phyloP scores from a whole-genome alignment of 92 coral and sea anemone genomes.

The Porites cylindrica region DNA sequence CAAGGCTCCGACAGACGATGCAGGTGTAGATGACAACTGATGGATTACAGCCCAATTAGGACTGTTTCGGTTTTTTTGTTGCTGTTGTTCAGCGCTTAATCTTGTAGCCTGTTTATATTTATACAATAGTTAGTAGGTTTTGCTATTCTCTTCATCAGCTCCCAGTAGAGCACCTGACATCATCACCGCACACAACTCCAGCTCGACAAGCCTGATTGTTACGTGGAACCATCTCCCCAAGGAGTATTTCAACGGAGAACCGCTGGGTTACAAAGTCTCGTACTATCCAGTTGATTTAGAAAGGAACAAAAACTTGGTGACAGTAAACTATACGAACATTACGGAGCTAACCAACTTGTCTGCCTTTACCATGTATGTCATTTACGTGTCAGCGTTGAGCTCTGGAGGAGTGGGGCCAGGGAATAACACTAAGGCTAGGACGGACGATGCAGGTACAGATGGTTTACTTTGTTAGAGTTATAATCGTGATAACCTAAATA shows the following conservation, averaged over 20 bases:
- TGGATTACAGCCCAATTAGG: neutral
- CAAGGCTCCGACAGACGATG: constrained; percentile 33
- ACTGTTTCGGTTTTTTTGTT: neutral
- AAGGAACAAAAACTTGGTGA: neutral
- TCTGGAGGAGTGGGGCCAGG: constrained; percentile 13
- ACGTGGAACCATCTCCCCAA: constrained; percentile 37
- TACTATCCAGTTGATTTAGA: neutral
- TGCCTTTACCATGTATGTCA: constrained; percentile 23
- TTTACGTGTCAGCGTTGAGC: constrained; percentile 22
- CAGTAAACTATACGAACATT: neutral
- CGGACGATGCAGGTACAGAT: constrained; percentile 40
- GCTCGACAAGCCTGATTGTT: constrained; percentile 30
- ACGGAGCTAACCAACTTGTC: constrained; percentile 13
- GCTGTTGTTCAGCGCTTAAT: neutral
- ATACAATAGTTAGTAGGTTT: neutral
- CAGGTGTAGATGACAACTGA: constrained; percentile 4
- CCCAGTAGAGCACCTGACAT: neutral
- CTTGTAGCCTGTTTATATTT: neutral
- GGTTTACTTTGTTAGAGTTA: no score
- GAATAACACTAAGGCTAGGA: neutral
- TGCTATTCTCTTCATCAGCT: neutral
- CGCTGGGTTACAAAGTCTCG: constrained; percentile 13
- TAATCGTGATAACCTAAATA: no score
- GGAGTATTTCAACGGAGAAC: neutral
- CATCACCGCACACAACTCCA: constrained; percentile 13